phyloP scores from a whole-genome alignment of 1,140 invertebrate genomes.

The Panonychus citri region DNA sequence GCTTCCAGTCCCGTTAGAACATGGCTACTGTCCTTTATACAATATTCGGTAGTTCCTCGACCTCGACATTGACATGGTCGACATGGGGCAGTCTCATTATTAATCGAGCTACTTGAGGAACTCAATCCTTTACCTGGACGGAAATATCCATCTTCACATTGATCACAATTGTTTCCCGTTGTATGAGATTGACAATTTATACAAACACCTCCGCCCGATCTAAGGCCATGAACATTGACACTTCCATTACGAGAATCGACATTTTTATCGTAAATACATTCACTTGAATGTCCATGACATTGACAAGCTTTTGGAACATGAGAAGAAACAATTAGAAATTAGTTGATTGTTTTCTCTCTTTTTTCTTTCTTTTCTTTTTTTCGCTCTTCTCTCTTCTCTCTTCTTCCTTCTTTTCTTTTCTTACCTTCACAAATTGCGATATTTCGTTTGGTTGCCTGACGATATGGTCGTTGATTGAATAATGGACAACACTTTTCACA shows the following conservation, averaged over 20 bases:
- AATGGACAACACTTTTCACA: constrained; percentile 75
- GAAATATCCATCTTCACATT: constrained; percentile 64
- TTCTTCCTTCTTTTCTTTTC: no score
- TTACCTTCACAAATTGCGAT: constrained; percentile 60
- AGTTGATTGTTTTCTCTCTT: no score
- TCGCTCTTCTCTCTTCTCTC: no score
- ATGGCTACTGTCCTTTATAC: constrained; percentile 27
- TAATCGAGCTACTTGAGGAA: no score
- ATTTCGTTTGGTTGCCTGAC: constrained; percentile 43
- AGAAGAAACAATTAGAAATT: no score
- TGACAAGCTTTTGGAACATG: constrained; percentile 73
- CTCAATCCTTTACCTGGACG: constrained; percentile 54
- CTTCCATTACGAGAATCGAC: constrained; percentile 51
- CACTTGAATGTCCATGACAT: constrained; percentile 73
- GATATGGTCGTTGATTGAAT: constrained; percentile 79
- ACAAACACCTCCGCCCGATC: constrained; percentile 77
- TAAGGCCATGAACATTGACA: constrained; percentile 70
- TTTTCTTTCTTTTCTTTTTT: no score
- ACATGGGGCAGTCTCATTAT: constrained; percentile 41
- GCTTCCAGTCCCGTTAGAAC: constrained; percentile 45
- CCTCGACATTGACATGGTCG: constrained; percentile 71
- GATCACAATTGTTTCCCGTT: constrained; percentile 88
- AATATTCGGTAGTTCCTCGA: constrained; percentile 77
- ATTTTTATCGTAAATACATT: constrained; percentile 66
- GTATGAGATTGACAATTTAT: constrained; percentile 77